phyloP scores from a whole-genome alignment of 2,888 invertebrate genomes.

The Colostygia pectinataria region DNA sequence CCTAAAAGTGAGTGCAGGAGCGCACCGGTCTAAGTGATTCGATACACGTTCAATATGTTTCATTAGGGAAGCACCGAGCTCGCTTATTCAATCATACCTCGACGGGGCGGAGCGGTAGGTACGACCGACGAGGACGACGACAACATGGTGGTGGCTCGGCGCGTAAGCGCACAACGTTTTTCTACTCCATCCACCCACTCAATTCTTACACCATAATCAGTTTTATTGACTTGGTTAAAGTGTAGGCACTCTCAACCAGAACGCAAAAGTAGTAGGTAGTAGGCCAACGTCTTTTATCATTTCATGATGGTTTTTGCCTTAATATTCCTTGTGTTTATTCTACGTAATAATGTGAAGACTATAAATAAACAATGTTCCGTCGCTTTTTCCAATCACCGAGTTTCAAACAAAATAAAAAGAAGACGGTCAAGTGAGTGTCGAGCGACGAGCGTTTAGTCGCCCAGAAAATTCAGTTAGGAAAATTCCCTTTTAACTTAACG shows the following conservation, averaged over 20 bases:
- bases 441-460: slow-evolving; percentile 27
- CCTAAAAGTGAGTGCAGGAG: slow-evolving; percentile 73
- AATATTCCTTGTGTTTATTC: neutral
- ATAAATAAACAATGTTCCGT: slow-evolving; percentile 23
- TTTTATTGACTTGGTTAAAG: slow-evolving; percentile 67
- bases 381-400: slow-evolving; percentile 30
- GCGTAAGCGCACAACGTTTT: slow-evolving; percentile 44
- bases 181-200: slow-evolving; percentile 61
- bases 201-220: slow-evolving; percentile 68
- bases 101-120: slow-evolving; percentile 42
- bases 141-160: slow-evolving; percentile 43
- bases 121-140: neutral
- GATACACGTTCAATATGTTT: slow-evolving; percentile 83
- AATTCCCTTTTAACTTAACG: slow-evolving; percentile 26
- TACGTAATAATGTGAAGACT: slow-evolving; percentile 7
- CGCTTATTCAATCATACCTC: slow-evolving; percentile 79
- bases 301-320: neutral
- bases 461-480: slow-evolving; percentile 32
- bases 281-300: slow-evolving; percentile 1
- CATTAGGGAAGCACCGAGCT: slow-evolving; percentile 73
- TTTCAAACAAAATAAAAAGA: slow-evolving; percentile 33
- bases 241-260: slow-evolving; percentile 53
- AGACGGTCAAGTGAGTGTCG: slow-evolving; percentile 29
- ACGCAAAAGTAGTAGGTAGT: neutral
- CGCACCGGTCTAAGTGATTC: slow-evolving; percentile 80